A percentile compares a stretch with the other conserved stretches of the same genome.
These are phyloP conservation scores for Oscheius sp. DNA, from an alignment of 2,888 invertebrate genomes.

Conservation along the genomic window DNA sequence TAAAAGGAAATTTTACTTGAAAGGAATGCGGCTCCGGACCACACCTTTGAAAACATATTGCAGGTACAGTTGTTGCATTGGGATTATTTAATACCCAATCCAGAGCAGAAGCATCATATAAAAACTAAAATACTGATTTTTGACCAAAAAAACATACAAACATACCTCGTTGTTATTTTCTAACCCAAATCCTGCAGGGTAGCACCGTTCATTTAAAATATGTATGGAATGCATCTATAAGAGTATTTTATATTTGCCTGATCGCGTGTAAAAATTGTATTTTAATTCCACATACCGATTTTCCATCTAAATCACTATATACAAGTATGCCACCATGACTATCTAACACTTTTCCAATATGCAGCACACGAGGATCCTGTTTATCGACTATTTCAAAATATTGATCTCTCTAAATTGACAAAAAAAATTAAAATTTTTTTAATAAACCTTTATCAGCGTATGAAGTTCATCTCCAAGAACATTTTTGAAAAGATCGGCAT, in stretches of 20 bases:
- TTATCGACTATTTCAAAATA: slow-evolving; percentile 27
- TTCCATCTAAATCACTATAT: neutral
- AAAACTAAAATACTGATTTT: neutral
- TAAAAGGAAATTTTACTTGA: neutral
- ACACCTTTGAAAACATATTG: neutral
- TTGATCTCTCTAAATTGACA: slow-evolving; percentile 12
- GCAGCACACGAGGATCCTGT: neutral
- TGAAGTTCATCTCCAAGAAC: slow-evolving; percentile 12
- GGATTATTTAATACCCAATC: neutral
- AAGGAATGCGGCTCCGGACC: neutral
- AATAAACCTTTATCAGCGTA: neutral
- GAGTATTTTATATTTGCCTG: neutral
- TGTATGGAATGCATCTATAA: neutral
- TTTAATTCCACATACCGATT: too few relatives aligned
- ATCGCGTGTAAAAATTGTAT: too few relatives aligned
- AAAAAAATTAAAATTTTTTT: neutral
- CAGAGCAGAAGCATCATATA: neutral
- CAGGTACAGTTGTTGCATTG: neutral
- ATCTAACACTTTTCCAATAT: slow-evolving; percentile 10
- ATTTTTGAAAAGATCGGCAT: neutral
- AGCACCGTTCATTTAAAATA: neutral
- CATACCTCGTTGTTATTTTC: neutral
- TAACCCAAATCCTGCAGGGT: neutral
- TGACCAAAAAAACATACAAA: neutral
- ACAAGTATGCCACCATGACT: slow-evolving; percentile 17